Conservation (phyloP, 2,888 invertebrate genomes). For the Anoplius nigerrimus region DNA sequence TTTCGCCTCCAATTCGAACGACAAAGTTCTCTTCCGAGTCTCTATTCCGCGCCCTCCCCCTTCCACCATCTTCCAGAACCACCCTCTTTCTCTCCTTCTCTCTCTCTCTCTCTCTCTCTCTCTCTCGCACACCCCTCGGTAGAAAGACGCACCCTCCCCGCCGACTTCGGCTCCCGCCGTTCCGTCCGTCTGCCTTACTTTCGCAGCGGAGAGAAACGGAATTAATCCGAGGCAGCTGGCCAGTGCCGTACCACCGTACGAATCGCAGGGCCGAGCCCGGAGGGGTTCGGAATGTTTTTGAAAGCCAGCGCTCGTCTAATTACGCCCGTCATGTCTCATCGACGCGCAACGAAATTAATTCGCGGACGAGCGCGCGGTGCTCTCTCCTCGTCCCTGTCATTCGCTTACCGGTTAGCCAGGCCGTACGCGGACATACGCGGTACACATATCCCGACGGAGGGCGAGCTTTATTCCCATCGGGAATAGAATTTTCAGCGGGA, state of each 20-base stretch:
- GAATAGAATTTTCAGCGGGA: too few relatives aligned
- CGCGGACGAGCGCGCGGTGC: too few relatives aligned
- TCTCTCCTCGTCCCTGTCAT: too few relatives aligned
- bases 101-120: conserved; percentile 10
- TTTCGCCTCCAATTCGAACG: conserved; percentile 54
- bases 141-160: conserved; percentile 22
- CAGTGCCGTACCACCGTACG: conserved; percentile 25
- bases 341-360: too few relatives aligned
- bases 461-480: too few relatives aligned
- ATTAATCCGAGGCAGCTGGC: conserved; percentile 44
- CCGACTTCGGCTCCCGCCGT: conserved; percentile 20
- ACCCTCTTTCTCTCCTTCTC: conserved; percentile 17
- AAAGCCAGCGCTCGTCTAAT: conserved; percentile 35
- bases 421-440: too few relatives aligned
- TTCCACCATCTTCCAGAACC: conserved; percentile 8
- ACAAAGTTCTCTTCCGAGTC: conserved; percentile 48
- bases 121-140: too few relatives aligned
- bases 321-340: too few relatives aligned
- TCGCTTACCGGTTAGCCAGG: too few relatives aligned
- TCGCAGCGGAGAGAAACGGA: conserved; percentile 38
- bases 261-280: conserved; percentile 18
- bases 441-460: too few relatives aligned
- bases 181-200: conserved; percentile 13
- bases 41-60: conserved; percentile 16
- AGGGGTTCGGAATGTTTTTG: conserved; percentile 40